Evolutionary conservation across 2,888 invertebrate species (phyloP).

Genomic region (Calliopum simillimum): DNA sequence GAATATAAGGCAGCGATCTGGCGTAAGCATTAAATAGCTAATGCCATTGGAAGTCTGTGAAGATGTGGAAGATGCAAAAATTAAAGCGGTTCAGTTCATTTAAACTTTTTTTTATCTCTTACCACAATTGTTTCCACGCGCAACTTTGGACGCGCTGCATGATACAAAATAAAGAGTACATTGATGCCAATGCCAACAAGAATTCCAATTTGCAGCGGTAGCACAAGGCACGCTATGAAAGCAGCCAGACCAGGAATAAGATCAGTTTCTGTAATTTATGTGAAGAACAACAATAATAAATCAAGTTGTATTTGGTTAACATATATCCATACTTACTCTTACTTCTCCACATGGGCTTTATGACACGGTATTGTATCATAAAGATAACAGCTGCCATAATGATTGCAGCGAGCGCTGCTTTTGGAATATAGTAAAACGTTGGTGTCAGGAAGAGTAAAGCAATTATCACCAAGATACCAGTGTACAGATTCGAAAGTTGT

Average conservation of each 20-base stretch:
- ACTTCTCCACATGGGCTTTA: slow-evolving; percentile 89
- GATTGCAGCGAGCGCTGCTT: slow-evolving; percentile 86
- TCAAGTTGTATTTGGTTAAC: background rate
- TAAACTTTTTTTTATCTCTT: slow-evolving; percentile 57
- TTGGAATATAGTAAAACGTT: slow-evolving; percentile 88
- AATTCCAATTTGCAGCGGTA: slow-evolving; percentile 90
- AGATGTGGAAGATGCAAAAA: slow-evolving; percentile 28
- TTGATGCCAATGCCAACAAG: slow-evolving; percentile 86
- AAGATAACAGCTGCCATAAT: slow-evolving; percentile 93
- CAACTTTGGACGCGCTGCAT: slow-evolving; percentile 88
- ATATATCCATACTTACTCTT: slow-evolving; percentile 75
- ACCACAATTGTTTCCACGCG: slow-evolving; percentile 82
- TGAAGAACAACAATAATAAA: slow-evolving; percentile 13
- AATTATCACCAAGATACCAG: slow-evolving; percentile 84
- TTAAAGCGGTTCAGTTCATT: background rate
- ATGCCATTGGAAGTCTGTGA: slow-evolving; percentile 73
- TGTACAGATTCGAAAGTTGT: slow-evolving; percentile 85
- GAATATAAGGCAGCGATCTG: slow-evolving; percentile 89
- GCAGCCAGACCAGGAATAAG: slow-evolving; percentile 87
- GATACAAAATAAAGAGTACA: slow-evolving; percentile 86
- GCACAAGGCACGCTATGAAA: slow-evolving; percentile 84
- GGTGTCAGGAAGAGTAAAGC: slow-evolving; percentile 89
- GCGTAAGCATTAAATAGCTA: slow-evolving; percentile 85
- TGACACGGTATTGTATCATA: slow-evolving; percentile 89
- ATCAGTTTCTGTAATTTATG: slow-evolving; percentile 79